A percentile compares a stretch with the other conserved stretches of the same genome.
Conservation (phyloP, 2,888 invertebrate species). For the Leptinotarsa tumamoca region DNA sequence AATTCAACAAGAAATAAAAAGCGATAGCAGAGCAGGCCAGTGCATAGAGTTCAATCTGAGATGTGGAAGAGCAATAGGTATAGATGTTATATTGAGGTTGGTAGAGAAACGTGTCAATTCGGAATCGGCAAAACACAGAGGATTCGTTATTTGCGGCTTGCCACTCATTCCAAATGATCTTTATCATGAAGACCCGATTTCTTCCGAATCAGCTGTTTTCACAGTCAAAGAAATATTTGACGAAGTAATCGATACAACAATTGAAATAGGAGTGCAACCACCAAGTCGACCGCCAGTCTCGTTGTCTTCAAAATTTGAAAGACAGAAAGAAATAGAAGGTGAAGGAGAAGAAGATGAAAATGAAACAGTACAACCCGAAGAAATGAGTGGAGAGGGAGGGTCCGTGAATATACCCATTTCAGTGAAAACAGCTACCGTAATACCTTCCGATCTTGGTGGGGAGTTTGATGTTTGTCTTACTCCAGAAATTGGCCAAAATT, state of each 20-base stretch:
- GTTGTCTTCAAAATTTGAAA: constrained; percentile 45
- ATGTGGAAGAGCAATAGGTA: constrained; percentile 68
- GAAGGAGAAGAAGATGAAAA: constrained; percentile 47
- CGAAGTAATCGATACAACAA: constrained; percentile 57
- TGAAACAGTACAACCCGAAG: constrained; percentile 55
- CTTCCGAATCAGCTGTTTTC: constrained; percentile 63
- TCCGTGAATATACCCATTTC: background rate
- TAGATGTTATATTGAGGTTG: constrained; percentile 69
- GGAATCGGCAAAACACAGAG: constrained; percentile 70
- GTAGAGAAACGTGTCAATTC: constrained; percentile 69
- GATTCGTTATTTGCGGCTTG: constrained; percentile 75
- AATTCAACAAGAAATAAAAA: constrained; percentile 71
- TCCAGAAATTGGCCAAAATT: constrained; percentile 53
- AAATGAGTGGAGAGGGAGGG: constrained; percentile 35
- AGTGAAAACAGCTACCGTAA: background rate
- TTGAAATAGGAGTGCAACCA: constrained; percentile 48
- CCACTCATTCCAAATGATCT: constrained; percentile 71
- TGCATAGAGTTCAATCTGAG: constrained; percentile 72
- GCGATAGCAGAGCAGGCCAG: constrained; percentile 69
- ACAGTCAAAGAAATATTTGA: constrained; percentile 63
- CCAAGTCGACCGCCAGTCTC: constrained; percentile 48
- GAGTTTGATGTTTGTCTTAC: constrained; percentile 49
- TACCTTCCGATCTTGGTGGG: constrained; percentile 51
- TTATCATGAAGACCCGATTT: constrained; percentile 62
- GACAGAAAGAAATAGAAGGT: constrained; percentile 39